Evolutionary conservation across 2,113 vertebrate species (phyloP), one percentile per base, ranked within the genome.

Genomic region (Columbina picui): DNA sequence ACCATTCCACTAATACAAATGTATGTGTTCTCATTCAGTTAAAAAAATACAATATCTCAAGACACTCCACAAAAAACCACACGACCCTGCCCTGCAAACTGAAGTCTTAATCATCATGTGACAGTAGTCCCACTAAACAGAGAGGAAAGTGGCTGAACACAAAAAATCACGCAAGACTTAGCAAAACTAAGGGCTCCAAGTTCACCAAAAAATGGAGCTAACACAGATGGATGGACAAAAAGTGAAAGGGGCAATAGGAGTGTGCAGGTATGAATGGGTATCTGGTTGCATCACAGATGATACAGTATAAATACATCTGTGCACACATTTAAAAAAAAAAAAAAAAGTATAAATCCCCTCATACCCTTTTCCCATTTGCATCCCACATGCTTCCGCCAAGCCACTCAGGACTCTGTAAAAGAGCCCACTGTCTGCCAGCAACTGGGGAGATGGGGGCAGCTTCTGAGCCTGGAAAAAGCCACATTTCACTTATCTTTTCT

Each of bases 401-500:
- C 27, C 70, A 68, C 65, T 87, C 8, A 0, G 34, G 39, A 43
- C 75, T 47, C 18, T 75, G 75, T 97, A 84, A 96, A 96, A 96
- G 96, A 95, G 18, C 13, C 30, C 88, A 89, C 63, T 93, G 85
- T 94, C 94, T 12, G 4, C 64, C 56, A 83, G 85, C 73, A 69
- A 55, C 59, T 7, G 1, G 34, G 84, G 82, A 91, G 55, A 47
- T 0, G 7, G 64, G 26, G 49, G 38, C 38, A 39, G 85, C 64
- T 67, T n/a, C 85, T 45, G 85, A 65, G 76, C 36, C 26, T 77
- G 73, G 87, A 90, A 95, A 95, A 92, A 95, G 76, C 83, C 52
- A 88, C 85, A 86, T 96, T 92, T 95, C 56, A 92, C 92, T 96
- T 96, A 93, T 94, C 94, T 96, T 50, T 80, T 85, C 82, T 70